Conservation (phyloP, 1,140 invertebrate genomes). For the Drosophila nigromelanica region DNA sequence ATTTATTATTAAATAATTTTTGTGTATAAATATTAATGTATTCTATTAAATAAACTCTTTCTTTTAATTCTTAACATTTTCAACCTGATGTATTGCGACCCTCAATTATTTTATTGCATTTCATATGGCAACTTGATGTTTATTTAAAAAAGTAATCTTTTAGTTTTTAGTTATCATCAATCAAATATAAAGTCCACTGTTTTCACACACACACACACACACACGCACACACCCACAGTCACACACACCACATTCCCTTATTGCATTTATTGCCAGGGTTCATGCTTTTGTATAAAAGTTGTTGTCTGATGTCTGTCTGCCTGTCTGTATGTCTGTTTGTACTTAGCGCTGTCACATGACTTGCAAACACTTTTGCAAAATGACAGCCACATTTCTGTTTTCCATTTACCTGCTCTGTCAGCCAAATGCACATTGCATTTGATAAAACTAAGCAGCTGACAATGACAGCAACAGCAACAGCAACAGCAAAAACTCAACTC, state of each 20-base stretch:
- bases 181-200: slow-evolving; percentile 8
- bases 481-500: slow-evolving; percentile 5
- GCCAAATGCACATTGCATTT: slow-evolving; percentile 27
- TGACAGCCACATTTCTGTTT: slow-evolving; percentile 31
- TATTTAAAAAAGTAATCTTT: too few relatives aligned
- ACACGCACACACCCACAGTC: not conserved
- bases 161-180: slow-evolving; percentile 11
- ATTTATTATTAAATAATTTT: too few relatives aligned
- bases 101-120: too few relatives aligned
- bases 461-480: slow-evolving; percentile 5
- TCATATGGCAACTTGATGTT: too few relatives aligned
- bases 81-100: too few relatives aligned
- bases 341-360: slow-evolving; percentile 14
- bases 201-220: slow-evolving; percentile 1
- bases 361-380: slow-evolving; percentile 25
- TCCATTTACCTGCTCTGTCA: slow-evolving; percentile 35
- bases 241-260: not conserved
- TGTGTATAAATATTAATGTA: too few relatives aligned
- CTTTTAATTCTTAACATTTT: too few relatives aligned
- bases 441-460: slow-evolving; percentile 16
- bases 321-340: slow-evolving; percentile 1
- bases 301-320: slow-evolving; percentile 1
- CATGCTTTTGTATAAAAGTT: slow-evolving; percentile 2
- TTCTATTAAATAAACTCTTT: too few relatives aligned
- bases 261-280: slow-evolving; percentile 20